These are phyloP conservation scores for Lerista edwardsae DNA, from an alignment of 2,797 vertebrate genomes.

Conservation along the genomic window DNA sequence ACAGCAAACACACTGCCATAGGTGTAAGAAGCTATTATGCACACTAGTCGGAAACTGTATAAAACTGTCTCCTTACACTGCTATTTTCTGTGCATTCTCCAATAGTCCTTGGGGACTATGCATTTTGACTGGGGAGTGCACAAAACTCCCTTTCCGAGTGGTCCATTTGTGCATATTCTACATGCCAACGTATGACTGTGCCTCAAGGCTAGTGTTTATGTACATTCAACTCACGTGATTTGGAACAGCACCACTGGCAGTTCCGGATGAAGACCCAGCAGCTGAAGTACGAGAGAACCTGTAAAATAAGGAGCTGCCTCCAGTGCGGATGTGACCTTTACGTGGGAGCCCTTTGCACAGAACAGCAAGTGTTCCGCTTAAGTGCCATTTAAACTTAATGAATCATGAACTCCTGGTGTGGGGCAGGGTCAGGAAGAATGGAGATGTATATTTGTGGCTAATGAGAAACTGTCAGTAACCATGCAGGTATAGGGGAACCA, in stretches of 20 bases:
- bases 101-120: neutral
- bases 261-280: neutral
- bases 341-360: slow-evolving; percentile 12
- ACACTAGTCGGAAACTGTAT: neutral
- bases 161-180: neutral
- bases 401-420: slow-evolving; percentile 18
- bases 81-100: neutral
- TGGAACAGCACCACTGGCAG: neutral
- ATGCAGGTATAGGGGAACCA: slow-evolving; percentile 39
- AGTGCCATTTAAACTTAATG: slow-evolving; percentile 31
- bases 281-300: slow-evolving; percentile 1
- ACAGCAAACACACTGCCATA: neutral
- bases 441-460: slow-evolving; percentile 32
- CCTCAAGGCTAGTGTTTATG: neutral
- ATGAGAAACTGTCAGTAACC: slow-evolving; percentile 46
- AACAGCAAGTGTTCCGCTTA: slow-evolving; percentile 27
- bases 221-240: neutral
- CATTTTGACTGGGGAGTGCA: neutral
- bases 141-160: neutral
- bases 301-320: slow-evolving; percentile 1
- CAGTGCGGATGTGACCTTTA: neutral
- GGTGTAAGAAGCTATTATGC: neutral
- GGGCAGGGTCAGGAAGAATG: slow-evolving; percentile 33
- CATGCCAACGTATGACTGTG: neutral
- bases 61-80: neutral